Conservation (phyloP, 2,888 invertebrate species). For the Nymphalis urticae region DNA sequence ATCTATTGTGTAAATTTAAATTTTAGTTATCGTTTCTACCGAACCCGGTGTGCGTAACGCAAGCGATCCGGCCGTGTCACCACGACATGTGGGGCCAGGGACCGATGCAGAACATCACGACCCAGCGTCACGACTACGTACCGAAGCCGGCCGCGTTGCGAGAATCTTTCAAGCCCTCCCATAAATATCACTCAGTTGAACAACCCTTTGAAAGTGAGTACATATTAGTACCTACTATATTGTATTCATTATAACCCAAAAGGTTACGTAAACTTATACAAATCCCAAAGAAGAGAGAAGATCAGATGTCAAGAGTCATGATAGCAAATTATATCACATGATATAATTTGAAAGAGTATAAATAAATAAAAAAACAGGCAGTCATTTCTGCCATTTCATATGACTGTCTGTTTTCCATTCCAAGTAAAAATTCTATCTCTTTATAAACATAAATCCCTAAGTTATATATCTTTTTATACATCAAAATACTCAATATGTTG, state of each 20-base stretch:
- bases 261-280: too few relatives aligned
- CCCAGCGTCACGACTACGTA: slow-evolving; percentile 88
- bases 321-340: too few relatives aligned
- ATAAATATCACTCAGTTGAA: slow-evolving; percentile 63
- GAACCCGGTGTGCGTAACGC: slow-evolving; percentile 80
- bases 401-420: too few relatives aligned
- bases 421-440: too few relatives aligned
- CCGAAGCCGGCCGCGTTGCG: slow-evolving; percentile 82
- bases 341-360: too few relatives aligned
- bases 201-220: slow-evolving; percentile 71
- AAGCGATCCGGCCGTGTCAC: slow-evolving; percentile 83
- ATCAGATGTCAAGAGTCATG: too few relatives aligned
- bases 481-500: too few relatives aligned
- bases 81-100: slow-evolving; percentile 84
- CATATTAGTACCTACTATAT: neutral
- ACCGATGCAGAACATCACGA: slow-evolving; percentile 87
- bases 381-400: too few relatives aligned
- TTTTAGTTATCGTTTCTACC: slow-evolving; percentile 81
- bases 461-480: too few relatives aligned
- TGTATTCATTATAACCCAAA: neutral
- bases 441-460: too few relatives aligned
- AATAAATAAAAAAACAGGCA: too few relatives aligned
- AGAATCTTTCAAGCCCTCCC: slow-evolving; percentile 65
- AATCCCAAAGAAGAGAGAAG: too few relatives aligned
- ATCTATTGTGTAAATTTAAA: neutral